These are phyloP conservation scores for Keiferia lycopersicella DNA, from an alignment of 2,888 invertebrate species.

Conservation along the genomic window DNA sequence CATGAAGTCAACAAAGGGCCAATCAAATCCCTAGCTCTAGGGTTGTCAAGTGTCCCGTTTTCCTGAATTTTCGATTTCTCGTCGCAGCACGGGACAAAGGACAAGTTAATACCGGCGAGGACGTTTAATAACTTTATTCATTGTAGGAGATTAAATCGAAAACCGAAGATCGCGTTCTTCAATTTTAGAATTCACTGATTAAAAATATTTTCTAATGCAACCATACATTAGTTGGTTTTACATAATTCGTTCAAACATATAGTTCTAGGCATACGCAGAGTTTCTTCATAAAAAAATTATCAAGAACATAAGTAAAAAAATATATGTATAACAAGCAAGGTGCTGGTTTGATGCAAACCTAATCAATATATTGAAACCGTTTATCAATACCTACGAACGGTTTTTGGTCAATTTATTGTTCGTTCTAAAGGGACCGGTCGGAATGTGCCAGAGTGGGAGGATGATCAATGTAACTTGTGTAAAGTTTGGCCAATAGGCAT, in stretches of 20 bases:
- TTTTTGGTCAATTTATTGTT: constrained; percentile 19
- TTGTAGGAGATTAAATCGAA: too few species aligned
- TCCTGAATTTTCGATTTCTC: background rate
- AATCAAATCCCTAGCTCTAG: constrained; percentile 44
- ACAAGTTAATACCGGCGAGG: background rate
- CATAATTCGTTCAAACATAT: too few species aligned
- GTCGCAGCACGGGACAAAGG: background rate
- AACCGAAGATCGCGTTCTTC: too few species aligned
- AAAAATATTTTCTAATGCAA: too few species aligned
- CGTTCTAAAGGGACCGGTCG: constrained; percentile 18
- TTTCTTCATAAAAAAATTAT: too few species aligned
- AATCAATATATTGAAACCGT: constrained; percentile 46
- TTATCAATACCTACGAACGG: constrained; percentile 15
- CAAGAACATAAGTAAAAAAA: too few species aligned
- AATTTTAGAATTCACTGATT: too few species aligned
- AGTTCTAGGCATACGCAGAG: too few species aligned
- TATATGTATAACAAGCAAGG: constrained; percentile 37
- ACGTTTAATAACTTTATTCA: too few species aligned
- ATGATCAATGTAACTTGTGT: constrained; percentile 8
- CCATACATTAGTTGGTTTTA: too few species aligned
- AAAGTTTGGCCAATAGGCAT: constrained; percentile 6
- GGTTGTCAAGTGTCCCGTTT: constrained; percentile 25
- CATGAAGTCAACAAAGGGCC: constrained; percentile 55
- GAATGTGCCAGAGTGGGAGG: constrained; percentile 18
- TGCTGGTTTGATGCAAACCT: constrained; percentile 66